A percentile compares a stretch with the other conserved stretches of the same genome.
phyloP scores from a whole-genome alignment of 1,140 invertebrate genomes.

The Drosophila equinoxialis region DNA sequence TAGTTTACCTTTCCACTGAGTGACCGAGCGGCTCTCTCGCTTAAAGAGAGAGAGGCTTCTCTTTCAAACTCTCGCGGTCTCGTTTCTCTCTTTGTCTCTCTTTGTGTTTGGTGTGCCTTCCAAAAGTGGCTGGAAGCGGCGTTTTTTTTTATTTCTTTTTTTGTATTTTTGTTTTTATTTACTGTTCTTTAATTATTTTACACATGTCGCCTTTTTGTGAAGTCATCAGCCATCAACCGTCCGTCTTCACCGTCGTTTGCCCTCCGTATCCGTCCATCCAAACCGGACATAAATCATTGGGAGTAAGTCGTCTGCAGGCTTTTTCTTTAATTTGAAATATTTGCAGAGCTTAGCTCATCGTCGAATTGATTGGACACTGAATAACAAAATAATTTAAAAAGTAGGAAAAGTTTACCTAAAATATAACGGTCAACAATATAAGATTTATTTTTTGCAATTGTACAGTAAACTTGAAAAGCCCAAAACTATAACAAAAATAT shows the following conservation, averaged over 20 bases:
- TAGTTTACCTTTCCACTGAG: constrained; percentile 49
- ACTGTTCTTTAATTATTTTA: constrained; percentile 72
- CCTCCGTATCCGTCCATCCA: not conserved
- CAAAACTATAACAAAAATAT: too few relatives aligned
- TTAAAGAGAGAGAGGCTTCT: not conserved
- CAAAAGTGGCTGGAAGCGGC: constrained; percentile 20
- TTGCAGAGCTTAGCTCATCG: constrained; percentile 55
- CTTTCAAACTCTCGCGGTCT: constrained; percentile 18
- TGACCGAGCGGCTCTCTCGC: constrained; percentile 5
- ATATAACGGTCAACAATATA: too few relatives aligned
- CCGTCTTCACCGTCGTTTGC: not conserved
- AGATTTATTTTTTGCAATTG: too few relatives aligned
- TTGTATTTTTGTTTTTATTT: constrained; percentile 78
- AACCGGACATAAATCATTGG: constrained; percentile 63
- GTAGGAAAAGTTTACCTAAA: not conserved
- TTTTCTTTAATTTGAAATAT: constrained; percentile 43
- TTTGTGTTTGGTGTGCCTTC: constrained; percentile 1
- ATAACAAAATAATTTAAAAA: constrained; percentile 6
- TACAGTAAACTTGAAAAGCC: too few relatives aligned
- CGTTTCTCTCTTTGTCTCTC: constrained; percentile 6
- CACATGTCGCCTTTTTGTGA: constrained; percentile 67
- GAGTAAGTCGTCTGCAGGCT: constrained; percentile 17
- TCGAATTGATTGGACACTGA: constrained; percentile 6
- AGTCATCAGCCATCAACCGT: constrained; percentile 39
- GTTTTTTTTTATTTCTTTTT: constrained; percentile 72